Conservation (phyloP, 2,797 vertebrate species). For the Ctenochaetus hawaiiensis region DNA sequence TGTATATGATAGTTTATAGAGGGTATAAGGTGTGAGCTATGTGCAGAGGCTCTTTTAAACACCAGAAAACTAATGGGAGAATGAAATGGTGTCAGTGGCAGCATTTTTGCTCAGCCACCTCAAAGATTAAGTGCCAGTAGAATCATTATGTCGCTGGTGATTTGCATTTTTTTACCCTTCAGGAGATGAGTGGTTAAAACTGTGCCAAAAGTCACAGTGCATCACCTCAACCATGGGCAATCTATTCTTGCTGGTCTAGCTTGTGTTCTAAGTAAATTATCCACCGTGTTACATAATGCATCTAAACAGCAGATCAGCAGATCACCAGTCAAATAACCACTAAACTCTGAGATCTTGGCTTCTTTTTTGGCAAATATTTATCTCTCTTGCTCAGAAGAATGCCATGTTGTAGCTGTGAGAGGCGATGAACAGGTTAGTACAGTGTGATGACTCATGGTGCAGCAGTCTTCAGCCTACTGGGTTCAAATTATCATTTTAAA, state of each 20-base stretch:
- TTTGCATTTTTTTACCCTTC: conserved; percentile 62
- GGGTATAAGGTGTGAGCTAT: conserved; percentile 15
- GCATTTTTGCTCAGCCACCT: conserved; percentile 25
- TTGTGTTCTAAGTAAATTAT: conserved; percentile 26
- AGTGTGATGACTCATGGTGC: conserved; percentile 52
- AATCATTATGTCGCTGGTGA: conserved; percentile 39
- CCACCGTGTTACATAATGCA: conserved; percentile 18
- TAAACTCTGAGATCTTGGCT: conserved; percentile 32
- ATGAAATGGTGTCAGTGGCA: conserved; percentile 35
- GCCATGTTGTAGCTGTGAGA: conserved; percentile 28
- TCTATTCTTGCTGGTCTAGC: conserved; percentile 24
- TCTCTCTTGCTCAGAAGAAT: conserved; percentile 23
- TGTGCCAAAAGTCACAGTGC: conserved; percentile 49
- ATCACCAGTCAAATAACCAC: conserved; percentile 20
- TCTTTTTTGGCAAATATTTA: conserved; percentile 5
- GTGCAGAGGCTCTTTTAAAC: conserved; percentile 35
- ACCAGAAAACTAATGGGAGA: conserved; percentile 29
- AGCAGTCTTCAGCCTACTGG: conserved; percentile 30
- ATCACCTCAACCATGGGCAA: conserved; percentile 39
- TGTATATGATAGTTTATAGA: background rate
- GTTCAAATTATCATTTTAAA: conserved; percentile 10
- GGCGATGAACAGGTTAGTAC: conserved; percentile 28
- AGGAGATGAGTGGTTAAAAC: conserved; percentile 53
- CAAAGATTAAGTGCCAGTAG: conserved; percentile 35
- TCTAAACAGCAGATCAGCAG: conserved; percentile 27